Evolutionary conservation across 2,113 vertebrate species (phyloP), one percentile per base, ranked within the genome.

Genomic region (Cygnus buccinator): DNA sequence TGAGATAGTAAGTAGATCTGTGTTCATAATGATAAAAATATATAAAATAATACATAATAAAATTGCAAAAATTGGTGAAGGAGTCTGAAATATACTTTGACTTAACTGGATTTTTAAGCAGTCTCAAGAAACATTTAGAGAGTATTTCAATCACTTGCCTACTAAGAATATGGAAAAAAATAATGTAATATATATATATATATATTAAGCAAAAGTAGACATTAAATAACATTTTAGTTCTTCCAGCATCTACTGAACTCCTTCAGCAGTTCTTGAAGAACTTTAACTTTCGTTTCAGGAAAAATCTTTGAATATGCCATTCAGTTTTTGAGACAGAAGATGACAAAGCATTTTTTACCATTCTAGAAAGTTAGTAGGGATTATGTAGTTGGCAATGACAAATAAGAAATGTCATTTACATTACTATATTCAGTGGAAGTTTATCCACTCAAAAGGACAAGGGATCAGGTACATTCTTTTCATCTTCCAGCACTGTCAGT

Each of bases 311-410:
- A 72, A 55, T 4, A 8, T 3, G 7, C 9, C 6, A 41, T 33
- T 35, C 3, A 2, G 33, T 75, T 88, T 65, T 62, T 86, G 4
- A 39, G 50, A 28, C 16, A 65, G 37, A 61, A 87, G 9, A 29
- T 55, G 44, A 20, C 20, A 46, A 71, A 46, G 31, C 3, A 48
- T 3, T 87, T 93, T 55, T 52, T 82, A 11, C 19, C 7, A 5
- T 84, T 83, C 22, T 61, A 1, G 1, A 52, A n/a, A 80, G 17
- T 43, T 70, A 52, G 15, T 33, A 61, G 59, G 63, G 80, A 59
- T 81, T 29, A 9, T 3, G 6, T 10, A 35, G 13, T 29, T n/a
- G 13, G 13, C 23, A 55, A 18, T 1, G 3, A 35, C 0, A 71
- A 28, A 17, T 26, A 46, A 46, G 26, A 54, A 63, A 87, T 29